Conservation (phyloP, 2,797 vertebrate species). For the Channa striata region DNA sequence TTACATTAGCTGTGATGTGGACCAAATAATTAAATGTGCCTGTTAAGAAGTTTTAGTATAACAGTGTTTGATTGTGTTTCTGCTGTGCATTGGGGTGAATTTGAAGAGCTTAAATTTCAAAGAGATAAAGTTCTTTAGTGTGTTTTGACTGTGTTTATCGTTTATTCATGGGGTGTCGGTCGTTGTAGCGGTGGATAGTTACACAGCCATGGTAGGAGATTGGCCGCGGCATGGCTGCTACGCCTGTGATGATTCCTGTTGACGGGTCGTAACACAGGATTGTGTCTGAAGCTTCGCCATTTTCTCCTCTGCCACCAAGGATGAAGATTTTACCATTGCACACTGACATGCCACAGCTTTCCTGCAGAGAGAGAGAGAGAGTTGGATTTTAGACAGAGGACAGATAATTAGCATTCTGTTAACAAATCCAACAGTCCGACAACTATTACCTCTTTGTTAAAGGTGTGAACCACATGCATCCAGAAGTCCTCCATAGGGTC, state of each 20-base stretch:
- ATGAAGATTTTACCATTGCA: constrained; percentile 99
- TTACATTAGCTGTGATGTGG: constrained; percentile 19
- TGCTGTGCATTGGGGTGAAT: constrained; percentile 28
- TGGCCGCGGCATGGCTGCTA: constrained; percentile 95
- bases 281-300: constrained; percentile 92
- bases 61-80: constrained; percentile 25
- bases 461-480: constrained; percentile 96
- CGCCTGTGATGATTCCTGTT: constrained; percentile 94
- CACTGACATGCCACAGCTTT: constrained; percentile 98
- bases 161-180: constrained; percentile 87
- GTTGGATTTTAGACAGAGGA: neutral
- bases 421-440: neutral
- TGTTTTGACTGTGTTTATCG: constrained; percentile 28
- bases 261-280: constrained; percentile 96
- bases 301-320: constrained; percentile 95
- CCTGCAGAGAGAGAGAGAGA: constrained; percentile 79
- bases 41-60: constrained; percentile 7
- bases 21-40: constrained; percentile 34
- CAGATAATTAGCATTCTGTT: neutral
- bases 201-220: constrained; percentile 98
- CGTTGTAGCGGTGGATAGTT: constrained; percentile 96
- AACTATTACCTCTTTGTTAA: constrained; percentile 92
- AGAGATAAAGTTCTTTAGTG: constrained; percentile 39
- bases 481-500: constrained; percentile 96
- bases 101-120: constrained; percentile 32